Evolutionary conservation across 2,888 invertebrate genomes (phyloP).

Genomic region (Amblyteles armatorius): DNA sequence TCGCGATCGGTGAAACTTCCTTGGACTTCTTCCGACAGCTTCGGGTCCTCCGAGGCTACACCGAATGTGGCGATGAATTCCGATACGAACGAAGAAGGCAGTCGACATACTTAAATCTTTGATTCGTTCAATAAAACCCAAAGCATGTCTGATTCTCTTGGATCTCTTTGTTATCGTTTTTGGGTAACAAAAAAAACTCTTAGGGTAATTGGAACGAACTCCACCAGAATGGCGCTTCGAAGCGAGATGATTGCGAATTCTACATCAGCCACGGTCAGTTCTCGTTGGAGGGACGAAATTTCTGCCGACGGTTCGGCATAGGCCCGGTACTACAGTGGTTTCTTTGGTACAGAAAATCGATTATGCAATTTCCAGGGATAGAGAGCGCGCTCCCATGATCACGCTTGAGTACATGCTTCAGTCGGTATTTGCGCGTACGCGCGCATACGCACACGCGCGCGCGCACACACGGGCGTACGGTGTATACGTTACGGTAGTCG

Average conservation of each 20-base stretch:
- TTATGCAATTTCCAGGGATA: constrained; percentile 71
- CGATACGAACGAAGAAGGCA: background rate
- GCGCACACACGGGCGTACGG: constrained; percentile 26
- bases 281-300: constrained; percentile 28
- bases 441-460: constrained; percentile 33
- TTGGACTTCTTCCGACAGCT: too few species aligned
- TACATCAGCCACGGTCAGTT: background rate
- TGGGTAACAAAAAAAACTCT: too few species aligned
- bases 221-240: background rate
- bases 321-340: constrained; percentile 28
- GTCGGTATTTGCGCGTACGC: constrained; percentile 25
- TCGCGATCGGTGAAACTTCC: too few species aligned
- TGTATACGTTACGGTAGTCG: constrained; percentile 81
- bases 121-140: background rate
- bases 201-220: too few species aligned
- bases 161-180: too few species aligned
- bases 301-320: constrained; percentile 39
- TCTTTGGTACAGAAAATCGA: constrained; percentile 68
- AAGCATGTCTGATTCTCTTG: background rate
- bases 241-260: constrained; percentile 18
- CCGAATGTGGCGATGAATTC: background rate
- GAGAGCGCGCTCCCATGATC: constrained; percentile 50
- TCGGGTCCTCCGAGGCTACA: background rate
- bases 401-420: constrained; percentile 46
- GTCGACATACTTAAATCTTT: background rate